A percentile compares a stretch with the other conserved stretches of the same genome.
Evolutionary conservation across 2,113 vertebrate genomes (phyloP).

Genomic region (Eretmochelys imbricata): DNA sequence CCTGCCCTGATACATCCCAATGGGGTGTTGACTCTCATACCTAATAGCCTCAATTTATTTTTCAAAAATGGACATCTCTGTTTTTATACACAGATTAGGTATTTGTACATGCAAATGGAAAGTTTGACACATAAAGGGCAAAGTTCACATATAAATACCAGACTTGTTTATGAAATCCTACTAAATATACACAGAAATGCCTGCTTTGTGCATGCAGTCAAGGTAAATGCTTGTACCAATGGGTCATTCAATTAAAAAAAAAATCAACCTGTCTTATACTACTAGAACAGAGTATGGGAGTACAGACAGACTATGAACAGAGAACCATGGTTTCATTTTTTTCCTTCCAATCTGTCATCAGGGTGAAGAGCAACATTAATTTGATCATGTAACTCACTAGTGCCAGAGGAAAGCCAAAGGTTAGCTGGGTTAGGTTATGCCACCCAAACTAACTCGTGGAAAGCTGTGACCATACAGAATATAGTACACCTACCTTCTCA

Average conservation of each 20-base stretch:
- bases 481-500: background rate
- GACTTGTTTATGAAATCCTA: background rate
- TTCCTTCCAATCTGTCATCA: too few relatives aligned
- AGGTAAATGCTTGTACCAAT: too few relatives aligned
- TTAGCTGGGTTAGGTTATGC: too few relatives aligned
- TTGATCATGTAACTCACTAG: too few relatives aligned
- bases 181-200: background rate
- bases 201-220: too few relatives aligned
- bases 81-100: background rate
- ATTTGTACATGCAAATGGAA: background rate
- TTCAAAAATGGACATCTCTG: background rate
- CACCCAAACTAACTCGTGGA: too few relatives aligned
- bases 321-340: background rate
- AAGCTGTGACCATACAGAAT: too few relatives aligned
- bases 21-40: background rate
- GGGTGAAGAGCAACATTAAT: too few relatives aligned
- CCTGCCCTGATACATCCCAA: background rate
- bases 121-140: background rate
- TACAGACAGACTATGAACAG: background rate
- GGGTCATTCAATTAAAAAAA: too few relatives aligned
- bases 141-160: background rate
- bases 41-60: background rate
- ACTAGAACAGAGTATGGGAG: fast-evolving
- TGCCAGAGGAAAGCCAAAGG: too few relatives aligned
- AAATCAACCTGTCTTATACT: background rate